Conservation (phyloP, 2,888 invertebrate genomes). For the Dastarcus helophoroides region DNA sequence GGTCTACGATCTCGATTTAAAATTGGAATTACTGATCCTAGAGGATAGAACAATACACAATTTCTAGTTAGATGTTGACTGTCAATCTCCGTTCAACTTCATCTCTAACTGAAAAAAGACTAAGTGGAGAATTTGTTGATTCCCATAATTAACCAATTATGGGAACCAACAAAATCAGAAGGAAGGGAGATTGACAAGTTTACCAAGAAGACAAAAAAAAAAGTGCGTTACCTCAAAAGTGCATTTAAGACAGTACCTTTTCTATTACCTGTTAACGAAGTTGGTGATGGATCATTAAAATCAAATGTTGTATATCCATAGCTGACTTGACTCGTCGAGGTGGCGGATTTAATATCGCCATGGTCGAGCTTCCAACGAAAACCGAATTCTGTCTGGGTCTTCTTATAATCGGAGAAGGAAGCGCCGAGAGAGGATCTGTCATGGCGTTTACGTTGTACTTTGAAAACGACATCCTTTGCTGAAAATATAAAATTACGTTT, state of each 20-base stretch:
- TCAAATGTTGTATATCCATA: slow-evolving; percentile 68
- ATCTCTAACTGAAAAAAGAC: too few species aligned
- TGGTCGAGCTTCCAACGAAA: slow-evolving; percentile 62
- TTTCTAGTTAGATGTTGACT: too few species aligned
- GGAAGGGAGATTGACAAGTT: too few species aligned
- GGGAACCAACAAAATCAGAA: too few species aligned
- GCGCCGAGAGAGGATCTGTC: slow-evolving; percentile 37
- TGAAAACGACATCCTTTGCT: slow-evolving; percentile 60
- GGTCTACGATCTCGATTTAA: slow-evolving; percentile 27
- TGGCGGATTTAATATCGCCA: slow-evolving; percentile 55
- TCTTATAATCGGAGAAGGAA: slow-evolving; percentile 33
- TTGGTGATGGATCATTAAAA: slow-evolving; percentile 22
- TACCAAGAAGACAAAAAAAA: too few species aligned
- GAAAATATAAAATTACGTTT: too few species aligned
- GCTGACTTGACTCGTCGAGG: slow-evolving; percentile 73
- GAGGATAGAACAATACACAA: too few species aligned
- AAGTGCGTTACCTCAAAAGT: too few species aligned
- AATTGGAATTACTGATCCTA: slow-evolving; percentile 33
- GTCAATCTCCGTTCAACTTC: too few species aligned
- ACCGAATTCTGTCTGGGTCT: slow-evolving; percentile 72
- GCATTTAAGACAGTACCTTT: slow-evolving; percentile 15
- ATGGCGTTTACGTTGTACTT: slow-evolving; percentile 56
- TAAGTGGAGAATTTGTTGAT: too few species aligned
- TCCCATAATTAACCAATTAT: too few species aligned
- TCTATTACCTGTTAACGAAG: slow-evolving; percentile 21